A percentile compares a stretch with the other conserved stretches of the same genome.
These are phyloP conservation scores for Trogon surrucura DNA, from an alignment of 2,113 vertebrate genomes.

Conservation along the genomic window DNA sequence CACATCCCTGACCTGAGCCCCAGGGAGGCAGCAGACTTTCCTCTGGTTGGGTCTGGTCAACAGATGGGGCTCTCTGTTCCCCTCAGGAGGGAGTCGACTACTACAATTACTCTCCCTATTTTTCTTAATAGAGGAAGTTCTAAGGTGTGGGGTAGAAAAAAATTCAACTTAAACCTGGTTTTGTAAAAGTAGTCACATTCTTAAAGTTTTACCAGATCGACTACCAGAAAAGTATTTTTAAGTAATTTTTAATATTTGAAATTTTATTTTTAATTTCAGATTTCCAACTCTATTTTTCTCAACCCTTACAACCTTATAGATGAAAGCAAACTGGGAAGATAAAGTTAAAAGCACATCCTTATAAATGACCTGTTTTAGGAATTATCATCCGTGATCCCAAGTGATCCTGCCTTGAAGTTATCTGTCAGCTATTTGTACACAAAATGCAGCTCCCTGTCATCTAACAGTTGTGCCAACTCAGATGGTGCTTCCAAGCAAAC, in stretches of 20 bases:
- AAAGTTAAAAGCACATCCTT: background rate
- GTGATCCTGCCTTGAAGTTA: background rate
- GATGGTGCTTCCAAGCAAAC: conserved; percentile 29
- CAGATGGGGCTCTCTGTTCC: too few species aligned
- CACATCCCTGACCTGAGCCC: too few species aligned
- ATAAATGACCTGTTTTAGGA: background rate
- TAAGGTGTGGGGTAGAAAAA: background rate
- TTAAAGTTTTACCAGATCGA: background rate
- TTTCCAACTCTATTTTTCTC: background rate
- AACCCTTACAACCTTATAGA: background rate
- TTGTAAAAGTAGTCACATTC: background rate
- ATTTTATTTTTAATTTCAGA: background rate
- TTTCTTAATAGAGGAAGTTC: too few species aligned
- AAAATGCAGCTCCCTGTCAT: background rate
- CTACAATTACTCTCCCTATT: too few species aligned
- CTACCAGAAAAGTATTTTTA: background rate
- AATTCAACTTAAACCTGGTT: background rate
- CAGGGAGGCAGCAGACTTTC: too few species aligned
- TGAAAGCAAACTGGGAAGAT: background rate
- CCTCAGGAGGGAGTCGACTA: too few species aligned
- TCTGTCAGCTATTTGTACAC: conserved; percentile 11
- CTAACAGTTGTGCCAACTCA: conserved; percentile 8
- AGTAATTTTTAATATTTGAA: background rate
- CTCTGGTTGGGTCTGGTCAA: too few species aligned
- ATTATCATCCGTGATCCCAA: background rate